These are phyloP conservation scores for Dasypolia templi DNA, from an alignment of 2,888 invertebrate species.

Conservation along the genomic window DNA sequence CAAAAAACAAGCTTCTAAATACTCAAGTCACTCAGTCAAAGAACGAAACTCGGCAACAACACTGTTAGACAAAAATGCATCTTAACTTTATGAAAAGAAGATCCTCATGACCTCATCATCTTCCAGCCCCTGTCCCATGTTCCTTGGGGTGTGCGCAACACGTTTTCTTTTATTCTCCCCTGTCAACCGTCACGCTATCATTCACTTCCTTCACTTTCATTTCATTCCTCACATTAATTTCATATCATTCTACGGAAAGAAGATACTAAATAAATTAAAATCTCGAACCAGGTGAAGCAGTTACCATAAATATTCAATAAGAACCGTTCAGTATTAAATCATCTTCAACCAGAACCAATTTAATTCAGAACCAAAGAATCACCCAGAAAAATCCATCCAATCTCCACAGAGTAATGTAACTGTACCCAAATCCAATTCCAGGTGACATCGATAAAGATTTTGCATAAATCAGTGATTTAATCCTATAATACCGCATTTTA, in stretches of 20 bases:
- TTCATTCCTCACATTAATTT: not conserved
- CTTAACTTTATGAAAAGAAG: not conserved
- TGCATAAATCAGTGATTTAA: conserved; percentile 89
- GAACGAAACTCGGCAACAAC: not conserved
- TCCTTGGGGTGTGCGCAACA: not conserved
- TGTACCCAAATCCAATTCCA: conserved; percentile 55
- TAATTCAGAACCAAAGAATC: conserved; percentile 21
- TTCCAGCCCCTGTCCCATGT: not conserved
- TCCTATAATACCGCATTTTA: conserved; percentile 88
- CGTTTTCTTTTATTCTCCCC: not conserved
- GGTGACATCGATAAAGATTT: conserved; percentile 54
- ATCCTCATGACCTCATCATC: not conserved
- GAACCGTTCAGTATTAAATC: conserved; percentile 39
- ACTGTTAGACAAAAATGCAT: not conserved
- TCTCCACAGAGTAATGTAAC: conserved; percentile 47
- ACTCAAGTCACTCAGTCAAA: not conserved
- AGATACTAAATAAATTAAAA: not conserved
- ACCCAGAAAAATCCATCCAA: conserved; percentile 46
- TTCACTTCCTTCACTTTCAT: not conserved
- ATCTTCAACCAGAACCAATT: conserved; percentile 42
- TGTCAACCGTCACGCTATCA: not conserved
- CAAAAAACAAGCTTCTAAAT: too few species aligned
- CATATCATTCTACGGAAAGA: not conserved
- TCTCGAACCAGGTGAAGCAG: not conserved
- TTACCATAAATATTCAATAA: conserved; percentile 30